Evolutionary conservation across 2,888 invertebrate genomes (phyloP), one percentile per base, ranked within the genome.

Genomic region (Coleophora deauratella): DNA sequence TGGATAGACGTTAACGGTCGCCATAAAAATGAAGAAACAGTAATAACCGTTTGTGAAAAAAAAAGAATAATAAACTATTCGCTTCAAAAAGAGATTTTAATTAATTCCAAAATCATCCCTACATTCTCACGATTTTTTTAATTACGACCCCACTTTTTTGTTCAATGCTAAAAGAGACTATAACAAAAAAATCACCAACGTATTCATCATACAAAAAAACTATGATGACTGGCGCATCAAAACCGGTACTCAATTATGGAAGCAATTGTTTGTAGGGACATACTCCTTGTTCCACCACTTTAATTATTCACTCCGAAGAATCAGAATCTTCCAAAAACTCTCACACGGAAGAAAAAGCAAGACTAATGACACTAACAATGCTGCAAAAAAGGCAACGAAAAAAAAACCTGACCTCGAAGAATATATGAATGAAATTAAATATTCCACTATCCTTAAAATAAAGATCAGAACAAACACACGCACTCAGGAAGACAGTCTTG

Each of bases 181-280:
- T 67, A 67, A 67, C 49, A 70, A 68, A 77, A 76, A 70, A 71
- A 66, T 54, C 52, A 51, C 52, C 60, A 71, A 68, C 78, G 76
- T 78, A 82, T 75, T 73, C 76, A 70, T 59, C 63, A 67, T 72
- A 72, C 67, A 72, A 71, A 74, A 76, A 72, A n/a, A 31, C 62
- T 57, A 72, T 62, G 71, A 81, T 79, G 84, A 79, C 77, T 72
- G 47, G 63, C 68, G 70, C 77, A 80, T 66, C 71, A 69, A 72
- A 85, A 84, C 82, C 76, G 76, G 84, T 76, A 78, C 78, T 75
- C 75, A 82, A 79, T 81, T 77, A 79, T 77, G 77, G 84, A 75
- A 72, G 77, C 72, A 72, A 74, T 70, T 63, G 54, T 52, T 60
- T 65, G 69, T 64, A 66, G 81, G 81, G 76, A 80, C 80, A 74